Percentiles rank a stretch among this genome's conserved stretches.
Evolutionary conservation across 2,797 vertebrate genomes (phyloP).

Genomic region (Gallirallus australis): DNA sequence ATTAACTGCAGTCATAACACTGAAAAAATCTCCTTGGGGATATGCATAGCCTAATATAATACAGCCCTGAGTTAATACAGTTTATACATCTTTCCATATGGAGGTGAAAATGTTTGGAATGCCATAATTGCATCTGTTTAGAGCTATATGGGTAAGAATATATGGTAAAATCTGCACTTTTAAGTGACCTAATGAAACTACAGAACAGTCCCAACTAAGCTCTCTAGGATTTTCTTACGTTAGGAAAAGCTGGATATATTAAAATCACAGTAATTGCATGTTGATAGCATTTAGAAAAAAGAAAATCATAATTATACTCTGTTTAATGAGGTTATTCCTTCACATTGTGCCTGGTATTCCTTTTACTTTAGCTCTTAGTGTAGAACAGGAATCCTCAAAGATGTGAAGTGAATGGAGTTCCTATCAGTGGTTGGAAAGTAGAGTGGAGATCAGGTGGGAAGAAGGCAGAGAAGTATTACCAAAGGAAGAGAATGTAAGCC

Average conservation of each 20-base stretch:
- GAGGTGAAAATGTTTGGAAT: neutral
- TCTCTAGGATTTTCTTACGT: neutral
- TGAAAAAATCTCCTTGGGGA: neutral
- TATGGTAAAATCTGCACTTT: neutral
- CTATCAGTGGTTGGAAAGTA: neutral
- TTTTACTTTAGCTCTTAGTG: neutral
- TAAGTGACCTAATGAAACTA: neutral
- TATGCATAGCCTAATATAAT: neutral
- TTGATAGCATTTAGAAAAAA: neutral
- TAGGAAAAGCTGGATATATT: neutral
- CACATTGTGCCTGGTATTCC: neutral
- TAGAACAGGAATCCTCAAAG: neutral
- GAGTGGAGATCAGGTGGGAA: neutral
- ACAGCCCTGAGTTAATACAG: neutral
- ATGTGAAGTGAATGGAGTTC: neutral
- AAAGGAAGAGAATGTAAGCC: neutral
- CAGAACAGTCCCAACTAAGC: neutral
- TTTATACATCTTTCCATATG: neutral
- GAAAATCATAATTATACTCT: neutral
- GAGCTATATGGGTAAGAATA: neutral
- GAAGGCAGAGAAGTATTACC: neutral
- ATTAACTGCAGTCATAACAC: neutral
- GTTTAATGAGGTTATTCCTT: neutral
- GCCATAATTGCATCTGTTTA: neutral
- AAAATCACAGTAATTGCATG: neutral